phyloP scores from a whole-genome alignment of 2,797 vertebrate genomes.

The Muscicapa striata region DNA sequence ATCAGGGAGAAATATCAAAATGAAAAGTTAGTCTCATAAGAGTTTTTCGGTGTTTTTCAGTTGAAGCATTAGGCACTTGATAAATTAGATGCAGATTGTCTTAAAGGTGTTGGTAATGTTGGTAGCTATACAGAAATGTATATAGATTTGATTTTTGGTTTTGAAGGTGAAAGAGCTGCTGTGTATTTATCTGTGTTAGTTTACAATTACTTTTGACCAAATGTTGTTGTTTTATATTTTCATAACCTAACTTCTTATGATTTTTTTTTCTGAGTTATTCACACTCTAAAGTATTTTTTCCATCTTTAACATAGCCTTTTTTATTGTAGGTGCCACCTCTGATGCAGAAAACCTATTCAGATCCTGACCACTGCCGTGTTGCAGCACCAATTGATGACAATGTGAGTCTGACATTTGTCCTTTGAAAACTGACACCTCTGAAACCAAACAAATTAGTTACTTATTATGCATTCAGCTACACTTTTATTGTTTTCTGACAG shows the following conservation, averaged over 20 bases:
- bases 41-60: background rate
- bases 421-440: background rate
- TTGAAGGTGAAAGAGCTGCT: background rate
- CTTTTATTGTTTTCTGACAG: background rate
- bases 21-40: background rate
- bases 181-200: background rate
- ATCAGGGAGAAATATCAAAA: background rate
- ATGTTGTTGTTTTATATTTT: background rate
- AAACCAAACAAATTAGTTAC: background rate
- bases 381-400: constrained; percentile 96
- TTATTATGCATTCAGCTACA: background rate
- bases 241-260: background rate
- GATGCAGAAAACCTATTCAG: constrained; percentile 90
- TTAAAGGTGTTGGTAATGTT: background rate
- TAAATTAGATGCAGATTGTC: background rate
- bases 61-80: background rate
- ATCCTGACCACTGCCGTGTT: constrained; percentile 94
- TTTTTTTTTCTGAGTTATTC: background rate
- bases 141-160: background rate
- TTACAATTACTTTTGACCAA: background rate
- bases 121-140: background rate
- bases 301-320: background rate
- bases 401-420: constrained; percentile 78
- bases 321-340: constrained; percentile 79
- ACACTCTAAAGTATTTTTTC: background rate